A percentile compares a stretch with the other conserved stretches of the same genome.
phyloP scores from a whole-genome alignment of 2,113 vertebrate species.

The Rhinolophus sinicus region DNA sequence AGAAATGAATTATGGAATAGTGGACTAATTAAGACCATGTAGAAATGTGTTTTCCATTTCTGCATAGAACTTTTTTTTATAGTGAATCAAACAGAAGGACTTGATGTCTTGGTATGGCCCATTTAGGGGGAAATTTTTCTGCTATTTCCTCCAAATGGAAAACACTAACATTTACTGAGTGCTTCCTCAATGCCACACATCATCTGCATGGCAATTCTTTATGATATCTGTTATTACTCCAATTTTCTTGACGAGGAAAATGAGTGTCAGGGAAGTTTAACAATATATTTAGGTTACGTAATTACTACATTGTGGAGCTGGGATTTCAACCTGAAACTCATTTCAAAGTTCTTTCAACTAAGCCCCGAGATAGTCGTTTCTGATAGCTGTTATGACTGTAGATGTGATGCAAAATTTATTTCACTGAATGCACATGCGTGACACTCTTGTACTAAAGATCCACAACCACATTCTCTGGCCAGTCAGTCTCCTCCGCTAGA shows the following conservation, averaged over 20 bases:
- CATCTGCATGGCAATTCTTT: not conserved
- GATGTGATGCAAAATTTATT: not conserved
- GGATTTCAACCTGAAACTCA: conserved; percentile 8
- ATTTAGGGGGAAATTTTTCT: not conserved
- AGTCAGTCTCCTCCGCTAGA: not conserved
- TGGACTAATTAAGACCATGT: conserved; percentile 55
- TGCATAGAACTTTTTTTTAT: not conserved
- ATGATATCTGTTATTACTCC: not conserved
- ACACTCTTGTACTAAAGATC: not conserved
- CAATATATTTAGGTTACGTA: conserved; percentile 17
- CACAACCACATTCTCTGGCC: not conserved
- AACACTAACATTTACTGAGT: conserved; percentile 27
- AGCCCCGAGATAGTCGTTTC: conserved; percentile 1
- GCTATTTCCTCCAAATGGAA: conserved; percentile 30
- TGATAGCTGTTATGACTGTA: not conserved
- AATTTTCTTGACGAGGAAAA: conserved; percentile 53
- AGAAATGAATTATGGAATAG: conserved; percentile 69
- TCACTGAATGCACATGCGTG: not conserved
- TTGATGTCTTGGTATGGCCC: not conserved
- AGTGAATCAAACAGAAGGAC: not conserved
- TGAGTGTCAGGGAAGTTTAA: conserved; percentile 12
- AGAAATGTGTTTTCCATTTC: conserved; percentile 59
- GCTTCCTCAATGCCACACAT: not conserved
- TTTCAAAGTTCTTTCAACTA: conserved; percentile 41
- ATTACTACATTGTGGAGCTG: not conserved